A percentile compares a stretch with the other conserved stretches of the same genome.
Conservation (phyloP, 2,113 vertebrate genomes). For the Microcebus jonahi region DNA sequence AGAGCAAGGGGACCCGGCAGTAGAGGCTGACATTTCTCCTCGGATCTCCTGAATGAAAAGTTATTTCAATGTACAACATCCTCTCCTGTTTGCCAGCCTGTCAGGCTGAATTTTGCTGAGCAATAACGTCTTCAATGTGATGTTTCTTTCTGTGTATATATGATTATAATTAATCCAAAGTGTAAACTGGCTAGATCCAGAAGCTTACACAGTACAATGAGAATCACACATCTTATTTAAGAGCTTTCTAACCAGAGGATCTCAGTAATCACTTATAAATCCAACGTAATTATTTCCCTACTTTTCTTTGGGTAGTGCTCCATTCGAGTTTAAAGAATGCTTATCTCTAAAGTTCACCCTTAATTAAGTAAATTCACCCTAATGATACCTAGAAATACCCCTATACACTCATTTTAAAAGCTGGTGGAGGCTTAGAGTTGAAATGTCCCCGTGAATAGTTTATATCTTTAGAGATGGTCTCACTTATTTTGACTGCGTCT, state of each 20-base stretch:
- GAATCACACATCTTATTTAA: constrained; percentile 19
- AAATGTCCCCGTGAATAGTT: not conserved
- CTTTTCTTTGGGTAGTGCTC: not conserved
- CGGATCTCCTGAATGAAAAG: not conserved
- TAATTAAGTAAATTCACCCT: constrained; percentile 49
- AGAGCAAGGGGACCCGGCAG: not conserved
- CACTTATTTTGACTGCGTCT: constrained; percentile 62
- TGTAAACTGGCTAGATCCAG: not conserved
- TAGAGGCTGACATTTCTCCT: not conserved
- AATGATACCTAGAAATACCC: not conserved
- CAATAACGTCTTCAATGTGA: not conserved
- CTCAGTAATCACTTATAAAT: constrained; percentile 21
- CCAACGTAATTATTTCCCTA: constrained; percentile 40
- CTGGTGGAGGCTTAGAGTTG: not conserved
- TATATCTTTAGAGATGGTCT: constrained; percentile 50
- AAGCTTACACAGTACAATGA: not conserved
- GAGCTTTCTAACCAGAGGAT: constrained; percentile 16
- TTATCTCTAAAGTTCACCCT: not conserved
- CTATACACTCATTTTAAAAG: constrained; percentile 5
- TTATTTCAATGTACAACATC: not conserved
- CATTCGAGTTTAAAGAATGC: constrained; percentile 24
- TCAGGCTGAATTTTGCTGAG: not conserved
- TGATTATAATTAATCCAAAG: constrained; percentile 53
- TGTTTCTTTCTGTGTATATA: not conserved
- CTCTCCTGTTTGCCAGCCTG: not conserved